Evolutionary conservation across 2,888 invertebrate genomes (phyloP).

Genomic region (Dolomedes plantarius): DNA sequence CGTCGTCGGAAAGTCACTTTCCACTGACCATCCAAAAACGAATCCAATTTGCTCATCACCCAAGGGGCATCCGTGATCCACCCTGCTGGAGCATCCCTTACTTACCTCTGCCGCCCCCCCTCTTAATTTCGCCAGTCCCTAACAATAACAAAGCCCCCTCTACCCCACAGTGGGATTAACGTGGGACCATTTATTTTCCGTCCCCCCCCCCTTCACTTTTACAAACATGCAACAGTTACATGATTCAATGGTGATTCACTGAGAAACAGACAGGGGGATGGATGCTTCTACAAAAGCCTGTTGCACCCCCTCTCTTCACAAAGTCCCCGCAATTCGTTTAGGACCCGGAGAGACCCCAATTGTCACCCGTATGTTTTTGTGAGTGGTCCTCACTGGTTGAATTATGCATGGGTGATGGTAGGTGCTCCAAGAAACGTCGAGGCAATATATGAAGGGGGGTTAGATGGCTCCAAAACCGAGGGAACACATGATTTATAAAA

Average conservation of each 20-base stretch:
- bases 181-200: slow-evolving; percentile 49
- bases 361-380: slow-evolving; percentile 62
- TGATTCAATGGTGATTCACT: slow-evolving; percentile 65
- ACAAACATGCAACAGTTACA: slow-evolving; percentile 58
- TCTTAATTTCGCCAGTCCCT: slow-evolving; percentile 13
- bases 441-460: not conserved
- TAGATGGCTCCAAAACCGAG: not conserved
- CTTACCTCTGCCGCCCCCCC: slow-evolving; percentile 18
- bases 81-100: slow-evolving; percentile 32
- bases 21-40: slow-evolving; percentile 41
- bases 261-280: slow-evolving; percentile 20
- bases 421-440: not conserved
- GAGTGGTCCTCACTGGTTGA: slow-evolving; percentile 32
- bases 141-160: slow-evolving; percentile 36
- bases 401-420: slow-evolving; percentile 41
- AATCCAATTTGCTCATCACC: slow-evolving; percentile 46
- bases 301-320: slow-evolving; percentile 22
- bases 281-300: slow-evolving; percentile 28
- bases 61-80: not conserved
- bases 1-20: not conserved
- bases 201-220: slow-evolving; percentile 16
- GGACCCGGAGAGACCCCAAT: not conserved
- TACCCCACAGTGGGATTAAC: slow-evolving; percentile 20
- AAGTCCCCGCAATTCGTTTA: slow-evolving; percentile 48
- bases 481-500: slow-evolving; percentile 24